phyloP scores from a whole-genome alignment of 2,113 vertebrate genomes.

The Protomyctophum bolini region DNA sequence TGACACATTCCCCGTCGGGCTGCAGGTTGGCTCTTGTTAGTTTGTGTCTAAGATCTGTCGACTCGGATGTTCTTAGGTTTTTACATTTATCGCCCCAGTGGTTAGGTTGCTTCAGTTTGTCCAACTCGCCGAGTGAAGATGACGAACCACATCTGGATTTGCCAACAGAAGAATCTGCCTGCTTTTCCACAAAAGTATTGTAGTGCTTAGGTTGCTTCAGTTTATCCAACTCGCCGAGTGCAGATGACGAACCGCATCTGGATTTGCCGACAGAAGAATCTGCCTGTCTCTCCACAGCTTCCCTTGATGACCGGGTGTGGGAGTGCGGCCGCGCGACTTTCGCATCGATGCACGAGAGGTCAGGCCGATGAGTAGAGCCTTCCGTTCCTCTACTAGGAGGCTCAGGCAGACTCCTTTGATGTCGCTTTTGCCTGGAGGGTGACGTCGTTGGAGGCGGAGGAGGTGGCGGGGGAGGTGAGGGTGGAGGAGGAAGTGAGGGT shows the following conservation, averaged over 20 bases:
- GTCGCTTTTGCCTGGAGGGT: constrained; percentile 9
- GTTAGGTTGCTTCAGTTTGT: constrained; percentile 55
- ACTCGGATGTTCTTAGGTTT: constrained; percentile 31
- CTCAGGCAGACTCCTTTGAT: constrained; percentile 6
- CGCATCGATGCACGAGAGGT: neutral
- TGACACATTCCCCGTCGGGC: neutral
- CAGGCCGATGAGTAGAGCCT: neutral
- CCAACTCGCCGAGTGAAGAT: constrained; percentile 45
- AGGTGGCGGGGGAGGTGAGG: neutral
- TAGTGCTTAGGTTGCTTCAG: constrained; percentile 27
- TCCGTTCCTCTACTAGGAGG: constrained; percentile 22
- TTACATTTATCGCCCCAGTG: constrained; percentile 44
- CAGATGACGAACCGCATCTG: constrained; percentile 62
- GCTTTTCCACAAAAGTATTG: constrained; percentile 32
- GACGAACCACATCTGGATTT: constrained; percentile 62
- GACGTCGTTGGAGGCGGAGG: neutral
- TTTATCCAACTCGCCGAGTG: constrained; percentile 55
- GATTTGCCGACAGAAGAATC: constrained; percentile 45
- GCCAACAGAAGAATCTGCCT: constrained; percentile 40
- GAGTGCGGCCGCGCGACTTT: constrained; percentile 13
- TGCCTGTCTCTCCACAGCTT: constrained; percentile 41
- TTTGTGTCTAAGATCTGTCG: constrained; percentile 32
- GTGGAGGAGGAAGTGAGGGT: neutral
- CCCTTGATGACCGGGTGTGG: constrained; percentile 16
- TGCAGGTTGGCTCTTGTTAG: neutral